A percentile compares a stretch with the other conserved stretches of the same genome.
These are phyloP conservation scores for Oreocharis arfaki DNA, from an alignment of 2,113 vertebrate species.

Conservation along the genomic window DNA sequence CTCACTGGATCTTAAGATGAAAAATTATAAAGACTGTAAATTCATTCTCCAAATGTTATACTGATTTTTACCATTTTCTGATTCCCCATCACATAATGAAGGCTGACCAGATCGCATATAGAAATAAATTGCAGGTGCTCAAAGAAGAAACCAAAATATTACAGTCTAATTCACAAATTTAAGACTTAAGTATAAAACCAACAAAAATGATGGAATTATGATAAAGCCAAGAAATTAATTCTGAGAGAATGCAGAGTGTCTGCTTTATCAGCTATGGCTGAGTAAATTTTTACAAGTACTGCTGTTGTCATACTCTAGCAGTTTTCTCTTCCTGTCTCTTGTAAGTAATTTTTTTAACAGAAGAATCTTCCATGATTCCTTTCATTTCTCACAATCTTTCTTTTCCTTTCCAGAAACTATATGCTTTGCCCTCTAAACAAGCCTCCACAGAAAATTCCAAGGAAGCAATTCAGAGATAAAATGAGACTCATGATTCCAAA, in stretches of 20 bases:
- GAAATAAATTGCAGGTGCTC: not conserved
- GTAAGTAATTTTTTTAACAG: not conserved
- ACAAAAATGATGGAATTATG: not conserved
- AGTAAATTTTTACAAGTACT: not conserved
- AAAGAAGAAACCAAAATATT: not conserved
- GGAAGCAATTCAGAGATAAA: not conserved
- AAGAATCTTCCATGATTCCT: not conserved
- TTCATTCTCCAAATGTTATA: not conserved
- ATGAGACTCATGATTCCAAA: not conserved
- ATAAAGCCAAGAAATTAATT: not conserved
- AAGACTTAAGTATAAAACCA: not conserved
- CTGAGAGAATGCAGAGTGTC: not conserved
- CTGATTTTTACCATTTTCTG: not conserved
- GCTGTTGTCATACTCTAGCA: not conserved
- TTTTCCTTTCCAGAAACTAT: not conserved
- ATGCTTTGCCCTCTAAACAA: not conserved
- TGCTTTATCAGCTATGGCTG: not conserved
- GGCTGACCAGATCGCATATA: not conserved
- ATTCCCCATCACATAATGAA: not conserved
- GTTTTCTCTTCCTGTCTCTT: not conserved
- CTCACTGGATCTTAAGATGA: not conserved
- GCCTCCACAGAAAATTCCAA: not conserved
- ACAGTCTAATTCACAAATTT: not conserved
- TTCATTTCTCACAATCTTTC: not conserved
- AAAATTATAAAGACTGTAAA: not conserved